Evolutionary conservation across 2,888 invertebrate genomes (phyloP).

Genomic region (Allacma fusca): DNA sequence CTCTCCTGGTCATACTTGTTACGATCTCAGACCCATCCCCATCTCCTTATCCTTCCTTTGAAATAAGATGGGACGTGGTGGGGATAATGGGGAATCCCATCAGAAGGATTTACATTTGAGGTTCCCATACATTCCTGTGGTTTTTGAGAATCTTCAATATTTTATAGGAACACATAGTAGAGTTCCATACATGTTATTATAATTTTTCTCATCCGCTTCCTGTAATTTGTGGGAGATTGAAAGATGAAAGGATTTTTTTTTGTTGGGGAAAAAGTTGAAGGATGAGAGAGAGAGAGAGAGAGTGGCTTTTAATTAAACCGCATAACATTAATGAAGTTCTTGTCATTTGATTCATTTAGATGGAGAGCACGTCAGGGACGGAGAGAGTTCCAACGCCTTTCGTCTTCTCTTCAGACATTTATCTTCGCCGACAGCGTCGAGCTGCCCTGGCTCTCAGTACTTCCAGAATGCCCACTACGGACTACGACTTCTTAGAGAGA

Average conservation of each 20-base stretch:
- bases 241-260: slow-evolving; percentile 8
- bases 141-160: no score
- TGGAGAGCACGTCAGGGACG: slow-evolving; percentile 59
- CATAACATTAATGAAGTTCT: slow-evolving; percentile 22
- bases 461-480: slow-evolving; percentile 19
- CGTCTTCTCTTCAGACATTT: slow-evolving; percentile 53
- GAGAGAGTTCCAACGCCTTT: slow-evolving; percentile 59
- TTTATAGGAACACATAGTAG: no score
- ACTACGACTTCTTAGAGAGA: slow-evolving; percentile 5
- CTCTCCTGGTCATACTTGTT: neutral
- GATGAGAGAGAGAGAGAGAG: neutral
- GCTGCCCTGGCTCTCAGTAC: neutral
- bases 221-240: neutral
- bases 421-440: slow-evolving; percentile 47
- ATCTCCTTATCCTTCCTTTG: no score
- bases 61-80: no score
- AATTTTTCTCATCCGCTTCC: no score
- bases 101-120: no score
- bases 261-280: neutral
- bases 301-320: slow-evolving; percentile 24
- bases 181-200: no score
- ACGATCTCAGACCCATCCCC: no score
- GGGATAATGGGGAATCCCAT: no score
- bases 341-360: slow-evolving; percentile 53
- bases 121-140: no score